Evolutionary conservation across 1,140 invertebrate species (phyloP).

Genomic region (Lerema accius): DNA sequence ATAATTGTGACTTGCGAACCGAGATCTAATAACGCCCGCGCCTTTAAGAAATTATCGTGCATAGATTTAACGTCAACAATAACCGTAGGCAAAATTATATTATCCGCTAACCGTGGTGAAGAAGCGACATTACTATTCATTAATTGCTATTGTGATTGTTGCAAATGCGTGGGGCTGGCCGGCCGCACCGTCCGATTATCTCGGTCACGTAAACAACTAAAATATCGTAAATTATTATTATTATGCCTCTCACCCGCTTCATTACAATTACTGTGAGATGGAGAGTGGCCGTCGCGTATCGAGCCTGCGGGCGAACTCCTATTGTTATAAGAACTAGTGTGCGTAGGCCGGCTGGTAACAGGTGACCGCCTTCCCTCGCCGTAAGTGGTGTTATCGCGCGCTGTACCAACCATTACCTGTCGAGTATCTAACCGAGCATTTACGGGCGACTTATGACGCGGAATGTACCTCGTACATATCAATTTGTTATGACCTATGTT

Average conservation of each 20-base stretch:
- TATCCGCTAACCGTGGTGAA: constrained; percentile 13
- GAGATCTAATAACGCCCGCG: constrained; percentile 8
- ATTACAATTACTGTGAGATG: neutral
- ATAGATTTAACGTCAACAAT: constrained; percentile 4
- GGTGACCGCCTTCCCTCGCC: neutral
- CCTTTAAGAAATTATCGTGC: constrained; percentile 6
- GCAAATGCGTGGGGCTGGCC: neutral
- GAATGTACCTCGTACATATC: constrained; percentile 20
- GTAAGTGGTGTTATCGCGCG: neutral
- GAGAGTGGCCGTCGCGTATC: neutral
- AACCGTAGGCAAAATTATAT: constrained; percentile 27
- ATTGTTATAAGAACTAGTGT: neutral
- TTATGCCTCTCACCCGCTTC: neutral
- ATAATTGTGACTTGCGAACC: constrained; percentile 16
- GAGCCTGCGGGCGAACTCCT: neutral
- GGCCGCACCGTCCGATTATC: neutral
- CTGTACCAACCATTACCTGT: neutral
- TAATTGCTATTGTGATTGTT: constrained; percentile 27
- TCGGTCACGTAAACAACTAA: neutral
- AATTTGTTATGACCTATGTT: constrained; percentile 11
- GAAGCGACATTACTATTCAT: constrained; percentile 5
- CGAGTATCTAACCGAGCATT: neutral
- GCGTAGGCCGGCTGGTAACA: neutral
- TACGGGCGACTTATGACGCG: neutral
- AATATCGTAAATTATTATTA: neutral